Evolutionary conservation across 2,113 vertebrate genomes (phyloP).

Genomic region (Prolemur simus): DNA sequence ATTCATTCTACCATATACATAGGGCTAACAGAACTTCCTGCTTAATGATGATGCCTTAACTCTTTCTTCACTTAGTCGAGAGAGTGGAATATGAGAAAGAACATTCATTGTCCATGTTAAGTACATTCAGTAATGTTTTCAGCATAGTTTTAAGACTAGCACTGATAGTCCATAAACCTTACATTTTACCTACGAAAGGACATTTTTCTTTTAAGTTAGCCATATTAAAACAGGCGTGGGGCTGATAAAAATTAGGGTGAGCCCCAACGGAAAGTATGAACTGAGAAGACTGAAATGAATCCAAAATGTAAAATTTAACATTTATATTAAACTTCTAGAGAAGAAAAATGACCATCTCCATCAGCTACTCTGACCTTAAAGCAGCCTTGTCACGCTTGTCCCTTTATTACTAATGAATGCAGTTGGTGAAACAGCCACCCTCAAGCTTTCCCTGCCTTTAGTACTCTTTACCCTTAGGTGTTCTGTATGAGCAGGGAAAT

Average conservation of each 20-base stretch:
- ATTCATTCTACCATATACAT: constrained; percentile 81
- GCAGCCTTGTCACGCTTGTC: neutral
- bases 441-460: neutral
- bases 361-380: neutral
- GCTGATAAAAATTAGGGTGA: neutral
- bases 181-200: neutral
- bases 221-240: neutral
- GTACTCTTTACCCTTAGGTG: neutral
- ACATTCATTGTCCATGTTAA: neutral
- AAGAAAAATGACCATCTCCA: neutral
- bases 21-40: constrained; percentile 72
- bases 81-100: neutral
- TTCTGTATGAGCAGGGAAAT: neutral
- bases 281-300: neutral
- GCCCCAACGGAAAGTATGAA: neutral
- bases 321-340: neutral
- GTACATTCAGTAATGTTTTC: neutral
- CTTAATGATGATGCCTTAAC: constrained; percentile 66
- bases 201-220: neutral
- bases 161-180: neutral
- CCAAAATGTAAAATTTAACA: neutral
- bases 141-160: neutral
- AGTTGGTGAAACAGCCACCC: neutral
- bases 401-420: too few species aligned
- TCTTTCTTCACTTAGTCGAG: neutral